These are phyloP conservation scores for Pelagia noctiluca DNA, from an alignment of 30 jellyfish, hydroid and myxozoan genomes.

Conservation along the genomic window DNA sequence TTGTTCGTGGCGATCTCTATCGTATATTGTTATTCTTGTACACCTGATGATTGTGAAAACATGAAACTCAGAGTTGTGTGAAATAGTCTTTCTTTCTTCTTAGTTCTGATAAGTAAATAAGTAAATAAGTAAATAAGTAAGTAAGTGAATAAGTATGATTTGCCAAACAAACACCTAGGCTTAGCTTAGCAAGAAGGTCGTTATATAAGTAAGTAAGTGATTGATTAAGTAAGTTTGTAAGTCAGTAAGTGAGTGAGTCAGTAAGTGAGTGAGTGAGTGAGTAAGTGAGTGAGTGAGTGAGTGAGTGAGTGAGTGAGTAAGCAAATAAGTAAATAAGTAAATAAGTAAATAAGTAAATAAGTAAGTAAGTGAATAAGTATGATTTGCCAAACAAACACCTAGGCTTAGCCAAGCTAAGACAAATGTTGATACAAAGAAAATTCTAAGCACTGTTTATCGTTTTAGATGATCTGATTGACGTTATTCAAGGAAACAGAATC, in stretches of 20 bases:
- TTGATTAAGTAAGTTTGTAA: background rate
- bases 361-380: background rate
- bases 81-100: background rate
- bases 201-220: background rate
- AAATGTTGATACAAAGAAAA: background rate
- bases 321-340: background rate
- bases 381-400: too few relatives aligned
- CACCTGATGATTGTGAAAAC: background rate
- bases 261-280: slow-evolving; percentile 1
- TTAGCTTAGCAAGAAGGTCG: background rate
- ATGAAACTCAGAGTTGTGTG: background rate
- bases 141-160: background rate
- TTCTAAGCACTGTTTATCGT: background rate
- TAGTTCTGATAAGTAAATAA: background rate
- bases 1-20: background rate
- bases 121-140: background rate
- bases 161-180: background rate
- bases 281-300: slow-evolving; percentile 11
- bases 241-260: slow-evolving; percentile 2
- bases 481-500: slow-evolving; percentile 93
- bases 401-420: background rate
- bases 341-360: background rate
- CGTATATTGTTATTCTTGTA: background rate
- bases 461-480: slow-evolving; percentile 97
- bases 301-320: slow-evolving; percentile 14